These are phyloP conservation scores for Athrips mouffetella DNA, from an alignment of 2,888 invertebrate genomes.

Conservation along the genomic window DNA sequence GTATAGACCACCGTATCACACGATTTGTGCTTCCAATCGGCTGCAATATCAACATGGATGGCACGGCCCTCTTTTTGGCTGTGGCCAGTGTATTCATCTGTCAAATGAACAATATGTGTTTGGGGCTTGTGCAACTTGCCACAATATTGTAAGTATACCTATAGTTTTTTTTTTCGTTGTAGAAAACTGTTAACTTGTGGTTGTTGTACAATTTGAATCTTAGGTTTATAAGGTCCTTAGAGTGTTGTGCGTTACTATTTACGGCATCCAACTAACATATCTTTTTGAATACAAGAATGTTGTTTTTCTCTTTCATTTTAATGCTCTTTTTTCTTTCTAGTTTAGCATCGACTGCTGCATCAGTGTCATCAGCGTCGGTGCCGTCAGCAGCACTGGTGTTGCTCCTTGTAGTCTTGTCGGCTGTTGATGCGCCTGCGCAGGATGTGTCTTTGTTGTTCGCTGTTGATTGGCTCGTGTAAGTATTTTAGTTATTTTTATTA, in stretches of 20 bases:
- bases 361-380: conserved; percentile 92
- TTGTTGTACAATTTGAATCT: no score
- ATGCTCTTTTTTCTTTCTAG: conserved; percentile 58
- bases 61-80: conserved; percentile 92
- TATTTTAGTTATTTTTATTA: conserved; percentile 32
- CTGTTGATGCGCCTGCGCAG: conserved; percentile 88
- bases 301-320: not conserved
- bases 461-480: conserved; percentile 95
- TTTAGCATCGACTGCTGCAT: conserved; percentile 89
- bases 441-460: conserved; percentile 91
- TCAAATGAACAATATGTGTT: conserved; percentile 89
- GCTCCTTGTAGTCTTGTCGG: conserved; percentile 87
- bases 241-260: no score
- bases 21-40: conserved; percentile 94
- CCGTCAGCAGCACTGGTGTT: conserved; percentile 92
- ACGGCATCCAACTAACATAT: no score
- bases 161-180: not conserved
- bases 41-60: conserved; percentile 96
- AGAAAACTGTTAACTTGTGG: no score
- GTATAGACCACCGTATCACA: conserved; percentile 88
- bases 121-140: conserved; percentile 90
- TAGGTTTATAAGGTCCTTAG: no score
- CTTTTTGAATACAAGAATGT: no score
- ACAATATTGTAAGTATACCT: conserved; percentile 87
- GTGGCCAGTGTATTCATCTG: conserved; percentile 94